phyloP scores from a whole-genome alignment of 2,888 invertebrate genomes.

The Acanthoscelides obtectus region DNA sequence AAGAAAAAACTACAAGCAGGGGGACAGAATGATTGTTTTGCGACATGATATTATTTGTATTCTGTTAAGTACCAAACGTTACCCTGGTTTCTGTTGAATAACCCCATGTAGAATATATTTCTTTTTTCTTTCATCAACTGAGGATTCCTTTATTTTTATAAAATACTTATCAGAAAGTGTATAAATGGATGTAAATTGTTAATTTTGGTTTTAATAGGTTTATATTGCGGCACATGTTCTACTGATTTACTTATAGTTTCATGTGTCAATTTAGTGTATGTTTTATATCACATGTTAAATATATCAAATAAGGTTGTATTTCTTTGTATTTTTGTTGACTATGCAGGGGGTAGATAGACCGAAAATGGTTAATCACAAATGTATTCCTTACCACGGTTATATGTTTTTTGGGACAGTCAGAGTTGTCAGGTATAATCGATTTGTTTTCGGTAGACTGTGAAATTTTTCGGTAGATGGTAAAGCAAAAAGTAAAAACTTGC shows the following conservation, averaged over 20 bases:
- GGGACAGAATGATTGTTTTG: constrained; percentile 20
- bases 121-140: not conserved
- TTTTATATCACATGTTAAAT: not conserved
- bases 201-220: not conserved
- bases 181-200: not conserved
- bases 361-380: no score
- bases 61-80: no score
- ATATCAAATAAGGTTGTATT: no score
- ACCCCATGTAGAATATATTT: not conserved
- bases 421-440: no score
- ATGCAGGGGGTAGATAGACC: no score
- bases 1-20: constrained; percentile 5
- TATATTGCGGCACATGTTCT: not conserved
- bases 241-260: not conserved
- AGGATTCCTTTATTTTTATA: constrained; percentile 28
- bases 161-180: not conserved
- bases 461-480: no score
- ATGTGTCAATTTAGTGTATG: not conserved
- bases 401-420: no score
- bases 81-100: constrained; percentile 4
- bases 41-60: constrained; percentile 13
- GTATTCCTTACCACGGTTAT: no score
- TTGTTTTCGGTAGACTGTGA: no score
- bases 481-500: no score
- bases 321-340: no score